Base-by-base conservation (phyloP, 2,888 invertebrate genomes). In the Amblyteles armatorius region DNA sequence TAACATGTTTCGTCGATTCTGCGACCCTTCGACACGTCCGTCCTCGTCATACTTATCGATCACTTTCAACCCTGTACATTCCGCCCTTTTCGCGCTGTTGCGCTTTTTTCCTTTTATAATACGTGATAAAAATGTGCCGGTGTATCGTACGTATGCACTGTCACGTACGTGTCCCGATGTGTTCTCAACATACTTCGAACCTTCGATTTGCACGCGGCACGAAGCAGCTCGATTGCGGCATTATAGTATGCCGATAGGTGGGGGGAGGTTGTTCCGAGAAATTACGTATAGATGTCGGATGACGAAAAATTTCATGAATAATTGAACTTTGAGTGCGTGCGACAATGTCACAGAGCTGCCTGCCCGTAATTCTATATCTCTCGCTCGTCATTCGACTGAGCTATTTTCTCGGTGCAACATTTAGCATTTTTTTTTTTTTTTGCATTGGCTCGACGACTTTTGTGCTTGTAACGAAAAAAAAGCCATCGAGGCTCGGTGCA, bases 11-110 rank as follows among this genome's bases (percentile, higher is more conserved):
- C 55, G 22, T 9, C 73, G 60, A 36, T 36, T 50, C 57, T 36
- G 29, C 73, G 26, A 73, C 36, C 60, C 33, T 57, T 36, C 60
- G 44, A 48, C 69, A 29, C 73, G 40, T 73, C 57, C 60, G 36
- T 40, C 48, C 22, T 36, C 26, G n/a, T 67, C 36, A 55, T 36
- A 55, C n/a, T 36, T 29, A 19, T 40, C 19, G 36, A 3, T 22
- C 19, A 73, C 22, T 73, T 57, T 22, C 44, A 13, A 73, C 19
- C 40, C 29, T 22, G 33, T 13, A 13, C 57, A 19, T 60, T 55
- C 7, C 40, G 57, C 57, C 22, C 57, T 57, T 11, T 57, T 26
- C 3, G 22, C 22, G 22, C 19, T 57, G 26, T 57, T 57, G 22
- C 57, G 19, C 26, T 22, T 19, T 19, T 22, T 22, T 57, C 26